Conservation (phyloP, 1,140 invertebrate genomes). For the Zaprionus gabonicus region DNA sequence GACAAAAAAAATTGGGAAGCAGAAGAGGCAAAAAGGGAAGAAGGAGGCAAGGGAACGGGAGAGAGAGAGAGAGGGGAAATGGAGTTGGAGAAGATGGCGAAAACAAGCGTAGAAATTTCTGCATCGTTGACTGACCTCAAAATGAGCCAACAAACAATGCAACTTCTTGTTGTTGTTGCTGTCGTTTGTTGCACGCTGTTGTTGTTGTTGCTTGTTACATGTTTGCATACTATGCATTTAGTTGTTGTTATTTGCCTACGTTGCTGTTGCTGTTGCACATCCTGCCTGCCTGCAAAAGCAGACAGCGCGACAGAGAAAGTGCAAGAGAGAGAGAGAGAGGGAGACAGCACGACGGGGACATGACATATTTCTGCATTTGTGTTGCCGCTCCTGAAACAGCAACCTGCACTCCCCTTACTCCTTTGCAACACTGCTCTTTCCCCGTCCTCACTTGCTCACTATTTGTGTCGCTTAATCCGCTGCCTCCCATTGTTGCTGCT, state of each 20-base stretch:
- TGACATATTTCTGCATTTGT: slow-evolving; percentile 37
- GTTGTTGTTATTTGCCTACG: slow-evolving; percentile 5
- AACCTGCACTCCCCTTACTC: background rate
- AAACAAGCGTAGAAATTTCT: slow-evolving; percentile 13
- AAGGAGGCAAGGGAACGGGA: background rate
- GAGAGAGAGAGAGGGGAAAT: background rate
- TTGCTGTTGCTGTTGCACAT: slow-evolving; percentile 3
- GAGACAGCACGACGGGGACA: slow-evolving; percentile 6
- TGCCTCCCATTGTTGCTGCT: slow-evolving; percentile 29
- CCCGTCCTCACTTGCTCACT: background rate
- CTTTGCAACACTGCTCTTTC: background rate
- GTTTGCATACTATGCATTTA: slow-evolving; percentile 2
- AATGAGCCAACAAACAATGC: slow-evolving; percentile 25
- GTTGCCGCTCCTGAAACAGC: slow-evolving; percentile 10
- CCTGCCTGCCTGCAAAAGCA: background rate
- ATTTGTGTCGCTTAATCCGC: slow-evolving; percentile 50
- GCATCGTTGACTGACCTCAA: slow-evolving; percentile 19
- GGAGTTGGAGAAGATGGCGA: background rate
- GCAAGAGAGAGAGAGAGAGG: background rate
- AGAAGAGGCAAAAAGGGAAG: background rate
- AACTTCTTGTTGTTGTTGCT: background rate
- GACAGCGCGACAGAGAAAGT: background rate
- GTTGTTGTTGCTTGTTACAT: slow-evolving; percentile 2
- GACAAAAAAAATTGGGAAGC: background rate
- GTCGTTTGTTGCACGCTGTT: slow-evolving; percentile 21